Evolutionary conservation across 1,140 invertebrate species (phyloP).

Genomic region (Drosophila teissieri): DNA sequence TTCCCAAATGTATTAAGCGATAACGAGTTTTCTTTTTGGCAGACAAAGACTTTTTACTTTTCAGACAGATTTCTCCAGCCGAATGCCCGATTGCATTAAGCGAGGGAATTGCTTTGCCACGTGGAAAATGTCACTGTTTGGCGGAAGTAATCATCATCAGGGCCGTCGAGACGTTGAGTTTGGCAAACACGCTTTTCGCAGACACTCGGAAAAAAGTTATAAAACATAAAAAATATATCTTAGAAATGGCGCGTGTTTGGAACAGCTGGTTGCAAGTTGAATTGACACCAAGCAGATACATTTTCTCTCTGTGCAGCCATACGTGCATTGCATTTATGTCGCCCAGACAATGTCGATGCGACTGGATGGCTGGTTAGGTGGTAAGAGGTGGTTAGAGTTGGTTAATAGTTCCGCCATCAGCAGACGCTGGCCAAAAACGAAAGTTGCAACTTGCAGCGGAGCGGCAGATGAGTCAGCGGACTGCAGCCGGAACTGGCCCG

Average conservation of each 20-base stretch:
- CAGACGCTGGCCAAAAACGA: conserved; percentile 42
- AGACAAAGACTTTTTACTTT: conserved; percentile 8
- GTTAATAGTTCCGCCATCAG: conserved; percentile 70
- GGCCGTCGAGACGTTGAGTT: conserved; percentile 27
- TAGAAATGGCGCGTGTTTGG: too few species aligned
- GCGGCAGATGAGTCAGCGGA: conserved; percentile 46
- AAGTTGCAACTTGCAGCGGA: conserved; percentile 51
- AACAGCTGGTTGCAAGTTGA: too few species aligned
- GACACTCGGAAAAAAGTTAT: conserved; percentile 13
- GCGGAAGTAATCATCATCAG: conserved; percentile 56
- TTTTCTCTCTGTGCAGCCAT: conserved; percentile 1
- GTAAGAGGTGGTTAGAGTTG: conserved; percentile 23
- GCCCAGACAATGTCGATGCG: conserved; percentile 46
- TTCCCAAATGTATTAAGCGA: conserved; percentile 8
- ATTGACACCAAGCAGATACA: too few species aligned
- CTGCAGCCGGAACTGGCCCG: conserved; percentile 59
- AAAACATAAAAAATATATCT: too few species aligned
- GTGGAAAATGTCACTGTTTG: conserved; percentile 54
- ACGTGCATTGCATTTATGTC: conserved; percentile 28
- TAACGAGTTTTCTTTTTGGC: conserved; percentile 9
- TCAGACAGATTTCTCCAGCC: conserved; percentile 35
- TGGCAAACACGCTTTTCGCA: conserved; percentile 35
- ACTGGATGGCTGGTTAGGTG: conserved; percentile 43
- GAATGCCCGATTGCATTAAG: conserved; percentile 20
- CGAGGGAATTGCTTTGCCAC: conserved; percentile 19